Percentiles rank a stretch among this genome's conserved stretches.
These are phyloP conservation scores for Gasterosteus aculeatus DNA, from an alignment of 2,113 vertebrate genomes.

Conservation along the genomic window DNA sequence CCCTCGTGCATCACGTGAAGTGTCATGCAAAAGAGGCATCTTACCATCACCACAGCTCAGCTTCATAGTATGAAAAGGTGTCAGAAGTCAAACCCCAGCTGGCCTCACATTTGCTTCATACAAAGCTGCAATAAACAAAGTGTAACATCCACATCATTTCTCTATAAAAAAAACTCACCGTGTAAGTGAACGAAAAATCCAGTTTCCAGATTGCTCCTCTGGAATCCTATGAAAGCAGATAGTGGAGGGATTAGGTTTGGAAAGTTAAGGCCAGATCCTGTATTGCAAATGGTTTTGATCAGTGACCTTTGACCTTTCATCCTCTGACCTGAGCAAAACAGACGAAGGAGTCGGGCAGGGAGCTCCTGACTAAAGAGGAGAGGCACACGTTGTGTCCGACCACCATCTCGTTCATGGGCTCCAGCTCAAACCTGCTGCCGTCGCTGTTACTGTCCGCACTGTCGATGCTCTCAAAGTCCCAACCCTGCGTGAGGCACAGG, in stretches of 20 bases:
- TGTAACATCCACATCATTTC: background rate
- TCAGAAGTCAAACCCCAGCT: background rate
- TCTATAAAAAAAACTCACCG: conserved; percentile 75
- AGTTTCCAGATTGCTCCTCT: conserved; percentile 94
- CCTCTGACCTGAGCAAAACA: conserved; percentile 93
- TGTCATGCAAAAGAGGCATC: background rate
- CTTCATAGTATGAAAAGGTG: background rate
- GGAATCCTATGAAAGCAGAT: conserved; percentile 82
- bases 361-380: conserved; percentile 86
- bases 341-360: conserved; percentile 76
- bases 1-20: background rate
- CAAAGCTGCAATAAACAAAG: background rate
- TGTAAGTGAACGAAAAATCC: conserved; percentile 92
- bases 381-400: conserved; percentile 87
- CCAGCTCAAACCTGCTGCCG: conserved; percentile 84
- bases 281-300: background rate
- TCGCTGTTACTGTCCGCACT: conserved; percentile 82
- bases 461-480: conserved; percentile 91
- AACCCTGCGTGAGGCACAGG: conserved; percentile 78
- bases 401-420: conserved; percentile 90
- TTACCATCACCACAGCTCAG: background rate
- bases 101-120: background rate
- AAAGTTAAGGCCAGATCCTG: background rate
- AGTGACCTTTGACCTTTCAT: background rate
- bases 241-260: background rate